Base-by-base conservation (phyloP, 2,113 vertebrate genomes). In the Potamarius usumacintae region DNA sequence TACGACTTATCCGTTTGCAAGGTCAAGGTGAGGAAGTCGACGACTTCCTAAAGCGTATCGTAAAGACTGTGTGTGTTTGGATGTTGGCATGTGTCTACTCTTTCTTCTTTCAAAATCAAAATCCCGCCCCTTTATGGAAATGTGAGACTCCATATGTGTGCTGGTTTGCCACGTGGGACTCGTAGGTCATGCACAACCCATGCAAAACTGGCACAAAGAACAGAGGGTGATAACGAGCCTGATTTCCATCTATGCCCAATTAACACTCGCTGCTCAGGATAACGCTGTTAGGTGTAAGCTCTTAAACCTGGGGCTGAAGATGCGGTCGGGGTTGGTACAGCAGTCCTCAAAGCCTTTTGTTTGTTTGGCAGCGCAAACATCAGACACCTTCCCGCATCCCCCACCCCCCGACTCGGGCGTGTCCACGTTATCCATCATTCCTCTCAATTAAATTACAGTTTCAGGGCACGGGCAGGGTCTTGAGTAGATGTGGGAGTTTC, bases 241-340 rank as follows among this genome's bases (percentile, higher is more conserved):
- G 48, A 67, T 50, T 85, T 57, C 50, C 42, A 81, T 82, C 62
- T 94, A 94, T 92, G 94, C 95, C 94, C 93, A 95, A 95, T 96
- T 95, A 96, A 95, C 94, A 94, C 92, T 85, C 90, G 88, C 91
- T 92, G 93, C 90, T 92, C 92, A 93, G 91, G 92, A 91, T 93
- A 94, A 94, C 93, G 90, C 92, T 94, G 92, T 80, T 80, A 18
- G 53, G 55, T 12, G 27, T 22, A 4, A 91, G 86, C 80, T 11
- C 1, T 57, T 34, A 18, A 84, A 78, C 74, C 34, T 6, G 82
- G 53, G 63, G 82, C 55, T 85, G 1, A 30, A 11, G 53, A 69
- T 22, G 65, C 7, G 30, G 50, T 3, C 6, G 27, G 25, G 62
- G 20, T 15, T 20, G 12, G 22, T 83, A 80, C 63, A 72, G 48